These are phyloP conservation scores for Paedocypris micromegethes DNA, from an alignment of 2,797 vertebrate genomes.

Conservation along the genomic window DNA sequence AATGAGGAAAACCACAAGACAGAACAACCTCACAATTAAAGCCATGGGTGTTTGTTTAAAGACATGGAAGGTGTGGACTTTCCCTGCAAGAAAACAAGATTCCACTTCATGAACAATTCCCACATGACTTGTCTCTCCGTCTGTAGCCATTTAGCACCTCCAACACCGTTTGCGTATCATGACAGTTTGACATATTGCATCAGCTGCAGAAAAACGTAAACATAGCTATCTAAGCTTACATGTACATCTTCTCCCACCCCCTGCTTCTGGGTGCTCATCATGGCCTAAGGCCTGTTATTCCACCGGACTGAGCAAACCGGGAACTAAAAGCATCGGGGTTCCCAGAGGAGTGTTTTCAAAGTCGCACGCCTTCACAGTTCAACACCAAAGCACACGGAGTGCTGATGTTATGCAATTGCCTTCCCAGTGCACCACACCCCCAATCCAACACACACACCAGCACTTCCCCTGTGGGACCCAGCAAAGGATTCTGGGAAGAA, in stretches of 20 bases:
- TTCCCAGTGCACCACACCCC: constrained; percentile 13
- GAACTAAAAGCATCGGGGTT: constrained; percentile 72
- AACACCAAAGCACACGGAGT: constrained; percentile 68
- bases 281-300: constrained; percentile 68
- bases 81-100: background rate
- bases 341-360: constrained; percentile 71
- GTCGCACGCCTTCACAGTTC: constrained; percentile 76
- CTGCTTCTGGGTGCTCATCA: constrained; percentile 51
- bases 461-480: constrained; percentile 55
- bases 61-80: background rate
- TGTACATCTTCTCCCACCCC: constrained; percentile 35
- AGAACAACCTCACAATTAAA: no score
- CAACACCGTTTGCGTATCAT: background rate
- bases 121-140: background rate
- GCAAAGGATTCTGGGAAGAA: constrained; percentile 70
- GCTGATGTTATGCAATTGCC: constrained; percentile 66
- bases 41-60: no score
- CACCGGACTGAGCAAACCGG: constrained; percentile 72
- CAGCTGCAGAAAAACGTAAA: constrained; percentile 14
- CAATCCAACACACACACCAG: background rate
- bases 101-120: background rate
- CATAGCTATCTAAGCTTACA: constrained; percentile 21
- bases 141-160: constrained; percentile 17
- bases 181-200: constrained; percentile 20
- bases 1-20: no score